Conservation (phyloP, 2,888 invertebrate genomes). For the Agrotis ipsilon region DNA sequence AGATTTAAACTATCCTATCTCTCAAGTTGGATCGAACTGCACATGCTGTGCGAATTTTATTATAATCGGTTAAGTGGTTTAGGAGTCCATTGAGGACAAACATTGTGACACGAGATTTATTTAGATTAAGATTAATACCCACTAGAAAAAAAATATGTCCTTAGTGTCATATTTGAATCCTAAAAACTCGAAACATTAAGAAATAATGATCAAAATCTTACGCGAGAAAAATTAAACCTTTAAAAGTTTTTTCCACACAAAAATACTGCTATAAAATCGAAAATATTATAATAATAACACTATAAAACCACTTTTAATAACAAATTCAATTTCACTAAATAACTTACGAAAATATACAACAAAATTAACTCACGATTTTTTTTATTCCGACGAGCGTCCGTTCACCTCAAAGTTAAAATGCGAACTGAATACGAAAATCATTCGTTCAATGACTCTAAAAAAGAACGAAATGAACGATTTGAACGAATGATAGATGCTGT, state of each 20-base stretch:
- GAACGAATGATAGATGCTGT: conserved; percentile 58
- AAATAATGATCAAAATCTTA: background rate
- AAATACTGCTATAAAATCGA: background rate
- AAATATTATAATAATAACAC: background rate
- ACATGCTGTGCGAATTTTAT: too few relatives aligned
- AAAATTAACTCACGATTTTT: conserved; percentile 49
- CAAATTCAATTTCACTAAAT: background rate
- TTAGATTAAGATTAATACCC: too few relatives aligned
- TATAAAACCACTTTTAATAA: background rate
- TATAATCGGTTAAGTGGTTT: too few relatives aligned
- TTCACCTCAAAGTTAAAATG: background rate
- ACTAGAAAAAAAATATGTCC: background rate
- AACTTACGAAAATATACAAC: conserved; percentile 20
- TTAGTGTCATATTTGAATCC: background rate
- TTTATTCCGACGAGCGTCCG: conserved; percentile 34
- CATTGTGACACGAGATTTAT: too few relatives aligned
- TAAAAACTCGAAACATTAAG: background rate
- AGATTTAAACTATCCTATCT: too few relatives aligned
- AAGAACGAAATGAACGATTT: conserved; percentile 12
- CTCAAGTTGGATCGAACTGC: too few relatives aligned
- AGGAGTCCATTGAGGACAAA: too few relatives aligned
- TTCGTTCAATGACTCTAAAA: conserved; percentile 35
- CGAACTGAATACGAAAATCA: conserved; percentile 41
- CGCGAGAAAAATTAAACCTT: background rate
- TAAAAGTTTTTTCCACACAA: background rate